Base-by-base conservation (phyloP, 2,888 invertebrate genomes). In the Agrochola litura region DNA sequence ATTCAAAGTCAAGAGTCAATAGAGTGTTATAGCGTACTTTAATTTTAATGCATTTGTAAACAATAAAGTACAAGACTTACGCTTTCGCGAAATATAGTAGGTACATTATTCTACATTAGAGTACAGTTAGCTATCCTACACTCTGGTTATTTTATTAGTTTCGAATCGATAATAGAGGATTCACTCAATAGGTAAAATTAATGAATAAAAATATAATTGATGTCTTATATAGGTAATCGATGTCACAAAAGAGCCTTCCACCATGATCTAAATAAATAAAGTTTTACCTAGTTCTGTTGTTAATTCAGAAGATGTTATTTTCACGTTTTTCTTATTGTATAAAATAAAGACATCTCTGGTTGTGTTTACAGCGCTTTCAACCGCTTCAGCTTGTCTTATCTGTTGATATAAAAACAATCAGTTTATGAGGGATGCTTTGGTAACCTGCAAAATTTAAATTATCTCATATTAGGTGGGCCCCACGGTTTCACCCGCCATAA, bases 321-420 rank as follows among this genome's bases (percentile, higher is more conserved):
- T 87, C 9, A 56, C 77, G 68, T 92, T 81, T 66, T 88, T 90
- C 49, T 86, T 91, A 71, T 93, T 94, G 56, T 91, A 89, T 79
- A 94, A 73, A 76, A 94, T 90, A 85, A 92, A 91, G 4, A 88
- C 81, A 76, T 91, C 89, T 77, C 83, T 79, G 49, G 77, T 46
- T 30, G 25, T 46, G 52, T 30, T 70, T 19, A 4, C 49, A 60
- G 60, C 30, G 6, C 52, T 43, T 41, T 73, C 78, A 61, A 61
- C 37, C 12, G 46, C 16, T 52, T 65, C 70, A 52, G 12, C 30
- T 68, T 70, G 58, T 54, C n/a, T 52, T 30, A 71, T 65, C 84
- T 84, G 83, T 72, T 54, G 43, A 71, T 56, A 16, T 37, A 68
- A 56, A 68, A 68, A 52, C 5, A 30, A 37, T 30, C 14, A 67